Evolutionary conservation across 2,113 vertebrate species (phyloP), one percentile per base, ranked within the genome.

Genomic region (Podilymbus podiceps): DNA sequence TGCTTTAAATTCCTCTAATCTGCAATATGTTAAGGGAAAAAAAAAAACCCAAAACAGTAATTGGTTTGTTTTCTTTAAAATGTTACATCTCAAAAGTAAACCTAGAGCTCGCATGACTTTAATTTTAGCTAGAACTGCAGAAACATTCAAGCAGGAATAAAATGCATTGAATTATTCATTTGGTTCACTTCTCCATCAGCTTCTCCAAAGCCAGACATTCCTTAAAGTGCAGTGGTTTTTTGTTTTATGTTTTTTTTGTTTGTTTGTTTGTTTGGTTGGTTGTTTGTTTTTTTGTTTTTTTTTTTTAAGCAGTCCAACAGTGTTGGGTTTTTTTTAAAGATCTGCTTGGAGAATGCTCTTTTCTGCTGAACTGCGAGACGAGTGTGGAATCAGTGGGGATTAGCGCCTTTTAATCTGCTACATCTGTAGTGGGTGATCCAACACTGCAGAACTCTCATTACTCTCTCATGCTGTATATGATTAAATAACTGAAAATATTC

Each of bases 341-440:
- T 85, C 90, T 91, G 30, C 93, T 90, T 93, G 75, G 69, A 96
- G 91, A 84, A 96, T 93, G 93, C 93, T 95, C 73, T 89, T 97
- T 96, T 96, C 93, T 96, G 60, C 89, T 92, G 89, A 88, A 96
- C 92, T 85, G 79, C 28, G 76, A 97, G 93, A 97, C 93, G 83
- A 96, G 95, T 79, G 58, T 92, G 73, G 88, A 97, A 97, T 98
- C 97, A 96, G 95, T 95, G 82, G 94, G 95, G 97, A 98, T 98
- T 98, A 98, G 93, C 46, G 82, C 97, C 96, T 98, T 97, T 97
- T 98, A 98, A 98, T 98, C 98, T 98, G 93, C 97, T 98, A 95
- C 98, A 98, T 98, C 97, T 98, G 98, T 92, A 95, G 85, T 62
- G 80, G 98, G 93, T 97, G 97, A 96, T 69, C 95, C 89, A 95